phyloP scores from a whole-genome alignment of 2,113 vertebrate species.

The Cranoglanis bouderius region DNA sequence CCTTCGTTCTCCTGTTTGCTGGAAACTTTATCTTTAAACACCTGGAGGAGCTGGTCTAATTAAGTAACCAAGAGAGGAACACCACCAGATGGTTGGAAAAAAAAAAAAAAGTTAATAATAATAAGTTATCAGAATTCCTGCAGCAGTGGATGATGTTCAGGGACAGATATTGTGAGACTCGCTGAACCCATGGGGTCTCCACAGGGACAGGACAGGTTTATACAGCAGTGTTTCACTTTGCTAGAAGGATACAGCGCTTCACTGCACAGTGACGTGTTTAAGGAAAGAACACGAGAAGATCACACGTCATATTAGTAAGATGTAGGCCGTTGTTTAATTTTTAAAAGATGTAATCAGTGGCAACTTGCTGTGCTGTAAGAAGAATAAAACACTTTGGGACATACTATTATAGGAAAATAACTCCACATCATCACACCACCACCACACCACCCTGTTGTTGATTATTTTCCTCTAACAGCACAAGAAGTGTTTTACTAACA shows the following conservation, averaged over 20 bases:
- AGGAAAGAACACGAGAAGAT: background rate
- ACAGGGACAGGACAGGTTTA: background rate
- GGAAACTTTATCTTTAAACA: background rate
- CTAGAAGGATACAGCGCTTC: background rate
- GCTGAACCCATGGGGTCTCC: background rate
- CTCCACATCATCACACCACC: background rate
- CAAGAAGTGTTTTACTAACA: background rate
- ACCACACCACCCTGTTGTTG: background rate
- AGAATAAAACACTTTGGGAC: background rate
- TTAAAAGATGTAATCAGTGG: background rate
- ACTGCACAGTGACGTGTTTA: background rate
- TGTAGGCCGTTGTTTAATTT: too few relatives aligned
- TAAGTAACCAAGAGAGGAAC: slow-evolving; percentile 10
- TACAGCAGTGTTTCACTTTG: background rate
- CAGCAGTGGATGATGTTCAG: background rate
- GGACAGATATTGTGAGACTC: background rate
- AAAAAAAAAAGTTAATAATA: background rate
- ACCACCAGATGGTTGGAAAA: background rate
- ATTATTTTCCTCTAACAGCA: background rate
- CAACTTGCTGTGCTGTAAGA: background rate
- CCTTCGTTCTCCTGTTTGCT: background rate
- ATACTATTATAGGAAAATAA: background rate
- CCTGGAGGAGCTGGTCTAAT: background rate
- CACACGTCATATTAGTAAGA: background rate
- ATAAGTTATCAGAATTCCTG: background rate